Conservation (phyloP, 2,797 vertebrate species). For the Coreius guichenoti region DNA sequence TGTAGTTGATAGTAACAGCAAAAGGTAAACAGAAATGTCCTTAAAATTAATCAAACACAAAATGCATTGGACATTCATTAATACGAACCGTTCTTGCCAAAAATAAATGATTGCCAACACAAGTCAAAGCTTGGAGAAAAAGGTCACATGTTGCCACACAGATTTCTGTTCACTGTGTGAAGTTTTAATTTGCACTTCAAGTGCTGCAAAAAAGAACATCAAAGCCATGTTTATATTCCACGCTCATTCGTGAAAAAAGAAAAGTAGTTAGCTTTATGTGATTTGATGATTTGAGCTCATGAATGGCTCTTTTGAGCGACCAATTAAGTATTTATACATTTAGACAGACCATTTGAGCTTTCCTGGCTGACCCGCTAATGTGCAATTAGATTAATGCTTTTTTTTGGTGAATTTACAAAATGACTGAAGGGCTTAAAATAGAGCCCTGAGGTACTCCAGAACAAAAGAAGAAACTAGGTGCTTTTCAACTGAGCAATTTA, state of each 20-base stretch:
- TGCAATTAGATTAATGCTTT: not conserved
- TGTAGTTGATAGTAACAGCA: not conserved
- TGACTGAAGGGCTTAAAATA: not conserved
- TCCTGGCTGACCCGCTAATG: not conserved
- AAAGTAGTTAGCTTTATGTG: not conserved
- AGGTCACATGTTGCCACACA: not conserved
- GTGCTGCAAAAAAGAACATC: not conserved
- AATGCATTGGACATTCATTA: not conserved
- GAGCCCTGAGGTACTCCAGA: not conserved
- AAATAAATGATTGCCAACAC: not conserved
- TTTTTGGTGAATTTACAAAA: not conserved
- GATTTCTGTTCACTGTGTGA: not conserved
- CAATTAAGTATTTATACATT: not conserved
- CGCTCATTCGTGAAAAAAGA: not conserved
- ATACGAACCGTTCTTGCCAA: not conserved
- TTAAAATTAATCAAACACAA: not conserved
- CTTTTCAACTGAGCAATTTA: not conserved
- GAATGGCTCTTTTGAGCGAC: not conserved
- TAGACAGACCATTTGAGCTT: not conserved
- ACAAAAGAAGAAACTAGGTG: not conserved
- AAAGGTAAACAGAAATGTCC: not conserved
- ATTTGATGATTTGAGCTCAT: not conserved
- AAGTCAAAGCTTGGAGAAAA: not conserved
- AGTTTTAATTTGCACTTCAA: not conserved
- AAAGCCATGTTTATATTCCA: not conserved